These are phyloP conservation scores for Gnathonemus echidnorhynchus DNA, from an alignment of 2,113 vertebrate species.

Conservation along the genomic window DNA sequence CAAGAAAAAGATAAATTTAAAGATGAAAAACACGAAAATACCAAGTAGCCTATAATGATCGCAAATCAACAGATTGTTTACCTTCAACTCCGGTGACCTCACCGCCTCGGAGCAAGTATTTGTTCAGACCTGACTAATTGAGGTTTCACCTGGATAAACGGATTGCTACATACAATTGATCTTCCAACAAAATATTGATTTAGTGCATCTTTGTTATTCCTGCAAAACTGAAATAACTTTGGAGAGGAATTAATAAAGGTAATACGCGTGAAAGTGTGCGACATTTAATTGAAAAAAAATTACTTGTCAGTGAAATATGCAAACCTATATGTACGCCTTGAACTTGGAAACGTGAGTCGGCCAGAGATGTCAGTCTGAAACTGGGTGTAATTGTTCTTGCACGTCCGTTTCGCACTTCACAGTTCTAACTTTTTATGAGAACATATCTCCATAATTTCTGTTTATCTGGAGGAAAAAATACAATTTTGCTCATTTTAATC, in stretches of 20 bases:
- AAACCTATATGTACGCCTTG: not conserved
- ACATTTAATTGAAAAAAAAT: not conserved
- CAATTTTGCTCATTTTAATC: not conserved
- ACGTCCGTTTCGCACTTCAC: not conserved
- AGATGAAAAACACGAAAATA: not conserved
- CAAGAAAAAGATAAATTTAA: not conserved
- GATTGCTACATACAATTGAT: not conserved
- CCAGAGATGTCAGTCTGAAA: not conserved
- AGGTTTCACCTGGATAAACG: constrained; percentile 41
- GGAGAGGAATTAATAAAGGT: not conserved
- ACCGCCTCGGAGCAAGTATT: constrained; percentile 35
- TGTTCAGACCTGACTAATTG: constrained; percentile 54
- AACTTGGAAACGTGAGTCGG: not conserved
- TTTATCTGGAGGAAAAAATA: not conserved
- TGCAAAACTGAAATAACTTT: not conserved
- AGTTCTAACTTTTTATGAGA: not conserved
- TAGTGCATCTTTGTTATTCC: not conserved
- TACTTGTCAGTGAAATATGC: not conserved
- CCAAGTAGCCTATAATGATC: not conserved
- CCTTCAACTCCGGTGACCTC: constrained; percentile 9
- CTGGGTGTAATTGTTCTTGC: not conserved
- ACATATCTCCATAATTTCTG: not conserved
- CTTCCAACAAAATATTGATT: not conserved
- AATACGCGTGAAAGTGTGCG: not conserved
- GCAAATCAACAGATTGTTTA: not conserved